These are phyloP conservation scores for Urocitellus parryii DNA, from an alignment of 2,113 vertebrate species.

Conservation along the genomic window DNA sequence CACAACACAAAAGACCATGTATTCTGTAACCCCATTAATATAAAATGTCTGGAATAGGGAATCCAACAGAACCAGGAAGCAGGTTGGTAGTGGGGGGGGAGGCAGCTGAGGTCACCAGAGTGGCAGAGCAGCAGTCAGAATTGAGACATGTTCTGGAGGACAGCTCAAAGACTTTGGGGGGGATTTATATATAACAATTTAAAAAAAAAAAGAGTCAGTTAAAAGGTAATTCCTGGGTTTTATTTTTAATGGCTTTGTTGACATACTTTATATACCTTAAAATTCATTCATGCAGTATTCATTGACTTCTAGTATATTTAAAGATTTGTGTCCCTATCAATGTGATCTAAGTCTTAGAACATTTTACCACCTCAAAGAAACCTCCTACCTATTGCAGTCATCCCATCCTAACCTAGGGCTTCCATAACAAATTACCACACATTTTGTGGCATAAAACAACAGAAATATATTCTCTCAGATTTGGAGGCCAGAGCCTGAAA, in stretches of 20 bases:
- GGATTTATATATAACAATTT: not conserved
- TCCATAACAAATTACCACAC: not conserved
- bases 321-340: not conserved
- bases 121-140: not conserved
- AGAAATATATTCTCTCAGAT: not conserved
- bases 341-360: not conserved
- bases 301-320: not conserved
- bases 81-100: no score
- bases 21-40: no score
- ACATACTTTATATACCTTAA: not conserved
- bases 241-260: not conserved
- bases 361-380: not conserved
- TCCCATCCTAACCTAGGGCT: not conserved
- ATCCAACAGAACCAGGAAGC: no score
- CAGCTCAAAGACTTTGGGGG: not conserved
- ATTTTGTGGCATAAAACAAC: not conserved
- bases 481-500: not conserved
- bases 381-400: not conserved
- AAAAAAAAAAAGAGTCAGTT: not conserved
- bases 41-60: no score
- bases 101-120: no score
- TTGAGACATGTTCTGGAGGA: not conserved
- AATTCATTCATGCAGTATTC: not conserved
- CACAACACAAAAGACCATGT: no score
- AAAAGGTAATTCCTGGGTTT: not conserved